Evolutionary conservation across 2,113 vertebrate genomes (phyloP).

Genomic region (Sceloporus undulatus): DNA sequence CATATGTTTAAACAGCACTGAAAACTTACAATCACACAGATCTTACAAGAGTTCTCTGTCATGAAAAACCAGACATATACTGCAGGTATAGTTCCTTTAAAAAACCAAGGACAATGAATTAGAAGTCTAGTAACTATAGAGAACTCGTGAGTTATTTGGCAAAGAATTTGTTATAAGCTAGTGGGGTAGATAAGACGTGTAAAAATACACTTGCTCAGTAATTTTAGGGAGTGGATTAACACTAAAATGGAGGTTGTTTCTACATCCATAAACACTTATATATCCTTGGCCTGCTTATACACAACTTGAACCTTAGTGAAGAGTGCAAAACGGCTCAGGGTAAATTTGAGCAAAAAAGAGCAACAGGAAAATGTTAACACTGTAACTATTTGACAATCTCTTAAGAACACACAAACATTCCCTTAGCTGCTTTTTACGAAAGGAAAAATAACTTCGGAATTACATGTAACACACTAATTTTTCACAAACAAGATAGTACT

Average conservation of each 20-base stretch:
- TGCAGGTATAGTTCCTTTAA: not conserved
- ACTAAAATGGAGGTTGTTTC: not conserved
- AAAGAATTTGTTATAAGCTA: not conserved
- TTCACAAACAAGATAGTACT: too few species aligned
- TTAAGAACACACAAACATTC: not conserved
- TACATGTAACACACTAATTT: too few species aligned
- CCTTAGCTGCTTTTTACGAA: not conserved
- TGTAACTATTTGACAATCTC: not conserved
- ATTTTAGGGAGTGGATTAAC: not conserved
- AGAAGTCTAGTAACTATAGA: not conserved
- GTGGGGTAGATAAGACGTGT: not conserved
- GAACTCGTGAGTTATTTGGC: not conserved
- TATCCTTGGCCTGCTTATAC: not conserved
- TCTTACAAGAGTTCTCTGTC: not conserved
- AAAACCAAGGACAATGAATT: not conserved
- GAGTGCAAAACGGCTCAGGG: not conserved
- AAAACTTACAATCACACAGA: not conserved
- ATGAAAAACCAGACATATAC: not conserved
- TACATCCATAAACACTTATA: not conserved
- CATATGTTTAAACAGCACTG: not conserved
- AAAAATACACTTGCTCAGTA: not conserved
- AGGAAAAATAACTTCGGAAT: too few species aligned
- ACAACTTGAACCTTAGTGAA: not conserved
- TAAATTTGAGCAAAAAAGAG: not conserved
- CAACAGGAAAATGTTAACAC: not conserved